A percentile compares a stretch with the other conserved stretches of the same genome.
These are phyloP conservation scores for Felis catus DNA, from an alignment of 2,113 vertebrate species.

Conservation along the genomic window F.catus_Fca126_mat1.0 CM031412.1:10186001-10186500, in stretches of 20 bases:
- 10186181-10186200: not conserved
- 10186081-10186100: not conserved
- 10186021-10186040: no score
- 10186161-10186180: not conserved
- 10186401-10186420: not conserved
- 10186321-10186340: not conserved
- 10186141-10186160: not conserved
- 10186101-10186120: not conserved
- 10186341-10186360: not conserved
- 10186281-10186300: no score
- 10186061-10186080: no score
- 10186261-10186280: not conserved
- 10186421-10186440: not conserved
- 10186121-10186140: not conserved
- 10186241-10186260: not conserved
- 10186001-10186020: no score
- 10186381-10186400: not conserved
- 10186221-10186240: not conserved
- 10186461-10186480: conserved; percentile 78
- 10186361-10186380: not conserved
- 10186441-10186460: not conserved
- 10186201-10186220: rapidly evolving
- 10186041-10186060: no score
- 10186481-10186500: conserved; percentile 85
- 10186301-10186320: not conserved